These are phyloP conservation scores for Apodemus agrarius DNA, from an alignment of 2,797 vertebrate genomes.

Conservation along the genomic window DNA sequence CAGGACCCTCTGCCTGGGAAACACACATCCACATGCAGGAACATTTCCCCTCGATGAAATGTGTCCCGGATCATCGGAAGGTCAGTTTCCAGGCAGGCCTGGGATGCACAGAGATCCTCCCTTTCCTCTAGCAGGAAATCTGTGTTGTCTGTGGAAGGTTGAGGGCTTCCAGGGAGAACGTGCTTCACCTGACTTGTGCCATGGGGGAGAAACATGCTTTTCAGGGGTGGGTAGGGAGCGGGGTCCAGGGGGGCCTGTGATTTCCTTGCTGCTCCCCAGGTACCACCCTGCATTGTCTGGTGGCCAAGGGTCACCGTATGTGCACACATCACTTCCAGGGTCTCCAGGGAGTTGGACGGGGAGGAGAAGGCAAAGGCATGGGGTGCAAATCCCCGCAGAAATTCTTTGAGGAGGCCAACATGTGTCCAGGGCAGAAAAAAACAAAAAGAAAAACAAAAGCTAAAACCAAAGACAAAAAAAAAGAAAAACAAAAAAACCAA, in stretches of 20 bases:
- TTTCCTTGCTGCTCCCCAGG: conserved; percentile 57
- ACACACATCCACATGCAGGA: conserved; percentile 76
- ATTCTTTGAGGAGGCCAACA: conserved; percentile 78
- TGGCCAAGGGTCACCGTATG: conserved; percentile 60
- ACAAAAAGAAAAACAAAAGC: neutral
- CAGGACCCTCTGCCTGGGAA: conserved; percentile 72
- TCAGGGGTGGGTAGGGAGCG: neutral
- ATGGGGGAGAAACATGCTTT: conserved; percentile 71
- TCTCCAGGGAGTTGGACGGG: conserved; percentile 60
- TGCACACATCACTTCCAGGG: conserved; percentile 75
- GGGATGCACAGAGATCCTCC: conserved; percentile 1
- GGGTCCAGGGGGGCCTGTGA: neutral
- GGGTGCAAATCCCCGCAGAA: conserved; percentile 78
- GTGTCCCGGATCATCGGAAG: conserved; percentile 40
- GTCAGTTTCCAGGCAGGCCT: conserved; percentile 46
- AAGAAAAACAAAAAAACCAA: neutral
- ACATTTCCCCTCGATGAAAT: conserved; percentile 64
- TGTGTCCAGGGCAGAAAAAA: conserved; percentile 77
- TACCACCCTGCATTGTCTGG: conserved; percentile 53
- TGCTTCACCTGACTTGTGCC: conserved; percentile 67
- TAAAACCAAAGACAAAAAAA: neutral
- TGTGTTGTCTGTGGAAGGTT: conserved; percentile 29
- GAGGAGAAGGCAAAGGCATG: conserved; percentile 55
- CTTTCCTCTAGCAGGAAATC: conserved; percentile 9
- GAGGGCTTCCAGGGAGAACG: conserved; percentile 5